A percentile compares a stretch with the other conserved stretches of the same genome.
These are phyloP conservation scores for Gopherus evgoodei DNA, from an alignment of 2,113 vertebrate genomes.

Conservation along the genomic window DNA sequence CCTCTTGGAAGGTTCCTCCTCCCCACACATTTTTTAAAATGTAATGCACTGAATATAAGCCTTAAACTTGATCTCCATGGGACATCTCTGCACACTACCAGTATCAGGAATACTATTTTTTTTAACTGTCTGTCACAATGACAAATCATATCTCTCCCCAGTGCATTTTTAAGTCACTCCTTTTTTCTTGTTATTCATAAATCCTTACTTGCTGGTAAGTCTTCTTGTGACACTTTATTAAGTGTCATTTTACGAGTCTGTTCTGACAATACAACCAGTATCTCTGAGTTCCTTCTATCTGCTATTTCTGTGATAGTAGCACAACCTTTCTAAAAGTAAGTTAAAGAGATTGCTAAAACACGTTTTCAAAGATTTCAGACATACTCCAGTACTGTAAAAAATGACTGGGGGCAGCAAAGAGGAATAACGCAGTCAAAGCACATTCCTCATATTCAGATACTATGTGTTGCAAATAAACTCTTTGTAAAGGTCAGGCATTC, in stretches of 20 bases:
- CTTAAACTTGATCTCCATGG: conserved; percentile 32
- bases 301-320: background rate
- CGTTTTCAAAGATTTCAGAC: background rate
- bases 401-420: background rate
- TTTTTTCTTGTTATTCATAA: conserved; percentile 64
- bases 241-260: conserved; percentile 49
- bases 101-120: conserved; percentile 40
- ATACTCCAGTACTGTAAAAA: background rate
- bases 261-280: conserved; percentile 23
- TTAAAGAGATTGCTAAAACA: background rate
- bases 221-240: conserved; percentile 57
- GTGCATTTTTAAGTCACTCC: conserved; percentile 55
- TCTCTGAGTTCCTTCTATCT: conserved; percentile 29
- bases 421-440: background rate
- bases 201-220: conserved; percentile 48
- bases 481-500: background rate
- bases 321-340: background rate
- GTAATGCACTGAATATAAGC: conserved; percentile 7
- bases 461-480: background rate
- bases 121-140: conserved; percentile 65
- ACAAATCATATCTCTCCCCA: conserved; percentile 58
- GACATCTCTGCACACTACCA: conserved; percentile 28
- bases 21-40: background rate
- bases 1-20: background rate
- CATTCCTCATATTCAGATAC: background rate